Evolutionary conservation across 37 sponge, comb jelly and placozoan genomes (phyloP).

Genomic region (Chondrilla cf. caribensis): DNA sequence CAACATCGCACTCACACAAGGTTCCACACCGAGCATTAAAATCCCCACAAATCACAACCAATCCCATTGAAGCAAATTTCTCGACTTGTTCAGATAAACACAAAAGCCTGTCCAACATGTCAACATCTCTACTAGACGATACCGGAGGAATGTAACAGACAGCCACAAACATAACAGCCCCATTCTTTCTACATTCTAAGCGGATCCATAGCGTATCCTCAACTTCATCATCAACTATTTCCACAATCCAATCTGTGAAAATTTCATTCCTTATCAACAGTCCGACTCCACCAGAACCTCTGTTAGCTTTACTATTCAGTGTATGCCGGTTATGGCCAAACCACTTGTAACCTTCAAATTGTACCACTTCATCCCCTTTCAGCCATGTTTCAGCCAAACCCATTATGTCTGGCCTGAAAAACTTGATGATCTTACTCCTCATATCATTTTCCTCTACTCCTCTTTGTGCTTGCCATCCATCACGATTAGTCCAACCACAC

Average conservation of each 20-base stretch:
- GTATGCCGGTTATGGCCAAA: neutral
- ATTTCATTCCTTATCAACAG: neutral
- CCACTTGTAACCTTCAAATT: neutral
- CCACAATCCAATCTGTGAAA: neutral
- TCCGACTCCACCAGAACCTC: conserved; percentile 18
- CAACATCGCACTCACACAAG: neutral
- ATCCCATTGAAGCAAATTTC: neutral
- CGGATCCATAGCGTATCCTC: neutral
- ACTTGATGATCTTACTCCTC: neutral
- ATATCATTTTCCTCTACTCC: neutral
- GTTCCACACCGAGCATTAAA: conserved; percentile 1
- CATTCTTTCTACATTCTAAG: neutral
- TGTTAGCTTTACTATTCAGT: neutral
- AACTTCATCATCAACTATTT: neutral
- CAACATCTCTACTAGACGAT: neutral
- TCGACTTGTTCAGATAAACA: neutral
- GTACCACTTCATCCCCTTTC: neutral
- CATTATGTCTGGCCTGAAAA: neutral
- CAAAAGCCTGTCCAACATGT: neutral
- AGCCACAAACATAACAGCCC: neutral
- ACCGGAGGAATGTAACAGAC: conserved; percentile 16
- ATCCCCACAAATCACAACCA: conserved; percentile 2
- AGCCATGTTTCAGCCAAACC: conserved; percentile 9
- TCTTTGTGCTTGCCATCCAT: neutral
- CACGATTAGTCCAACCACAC: neutral